These are phyloP conservation scores for Taenaris catops DNA, from an alignment of 2,888 invertebrate genomes.

Conservation along the genomic window DNA sequence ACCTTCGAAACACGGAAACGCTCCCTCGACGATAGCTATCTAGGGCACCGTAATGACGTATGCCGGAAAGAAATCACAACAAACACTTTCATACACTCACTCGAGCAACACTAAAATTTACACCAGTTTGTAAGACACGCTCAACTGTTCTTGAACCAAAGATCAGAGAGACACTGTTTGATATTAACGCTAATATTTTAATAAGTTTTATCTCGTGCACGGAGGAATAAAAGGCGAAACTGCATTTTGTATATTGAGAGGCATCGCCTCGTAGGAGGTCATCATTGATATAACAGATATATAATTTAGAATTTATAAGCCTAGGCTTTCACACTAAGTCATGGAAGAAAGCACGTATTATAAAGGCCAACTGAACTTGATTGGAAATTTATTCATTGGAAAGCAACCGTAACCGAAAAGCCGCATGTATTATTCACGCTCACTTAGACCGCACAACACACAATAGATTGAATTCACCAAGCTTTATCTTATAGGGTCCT, in stretches of 20 bases:
- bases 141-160: constrained; percentile 71
- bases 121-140: constrained; percentile 35
- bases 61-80: constrained; percentile 67
- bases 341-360: background rate
- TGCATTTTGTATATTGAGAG: constrained; percentile 63
- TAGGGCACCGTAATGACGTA: constrained; percentile 61
- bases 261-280: constrained; percentile 67
- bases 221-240: constrained; percentile 57
- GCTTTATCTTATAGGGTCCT: constrained; percentile 3
- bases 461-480: constrained; percentile 6
- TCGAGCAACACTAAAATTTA: constrained; percentile 38
- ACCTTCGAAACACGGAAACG: constrained; percentile 54
- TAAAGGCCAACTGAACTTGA: constrained; percentile 12
- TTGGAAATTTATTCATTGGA: constrained; percentile 24
- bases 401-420: constrained; percentile 17
- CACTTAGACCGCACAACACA: constrained; percentile 7
- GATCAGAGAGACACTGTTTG: constrained; percentile 63
- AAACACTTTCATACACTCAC: constrained; percentile 66
- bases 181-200: constrained; percentile 35
- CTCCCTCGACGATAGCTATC: constrained; percentile 55
- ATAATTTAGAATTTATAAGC: too few species aligned
- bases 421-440: constrained; percentile 18
- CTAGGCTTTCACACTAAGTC: background rate
- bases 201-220: constrained; percentile 51
- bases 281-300: too few species aligned